Evolutionary conservation across 1,140 invertebrate genomes (phyloP), one percentile per base, ranked within the genome.

Genomic region (Drosophila hydei): DNA sequence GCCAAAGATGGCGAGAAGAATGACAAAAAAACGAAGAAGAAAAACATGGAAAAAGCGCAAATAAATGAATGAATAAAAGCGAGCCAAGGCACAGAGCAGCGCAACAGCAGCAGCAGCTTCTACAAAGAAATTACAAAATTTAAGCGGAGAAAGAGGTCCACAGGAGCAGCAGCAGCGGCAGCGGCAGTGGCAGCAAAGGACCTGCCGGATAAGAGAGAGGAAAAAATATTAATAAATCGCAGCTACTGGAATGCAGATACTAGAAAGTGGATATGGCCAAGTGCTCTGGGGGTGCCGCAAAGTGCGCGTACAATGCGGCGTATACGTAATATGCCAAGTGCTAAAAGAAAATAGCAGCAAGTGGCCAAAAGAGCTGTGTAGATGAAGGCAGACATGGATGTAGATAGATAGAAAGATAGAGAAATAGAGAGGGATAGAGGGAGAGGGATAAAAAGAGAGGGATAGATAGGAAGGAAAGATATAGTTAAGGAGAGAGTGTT

Each of bases 1-100:
- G 68, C 64, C 48, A 69, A 70, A 63, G 54, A 51, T 50, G 61
- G 55, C 25, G 33, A 12, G 2, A 18, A 58, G 30, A 38, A 55
- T 40, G 50, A 45, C 47, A 40, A 58, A 51, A 36, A 40, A 67
- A 70, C 47, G 72, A 63, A 59, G 69, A 79, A 79, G 80, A 61
- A 59, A 61, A 48, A 62, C 48, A 47, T 70, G 67, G 67, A 52
- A 75, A 75, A 75, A 64, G 83, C 78, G 78, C 83, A 88, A 88
- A 88, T 88, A 88, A 88, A 88, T 88, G 83, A 88, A 88, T 88
- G 83, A 83, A 88, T 88, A 88, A 88, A 87, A 83, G 72, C 83
- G 69, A 60, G 64, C 59, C 30, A 73, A 71, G 55, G 4, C 18
- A 19, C 7, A 16, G 11, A 21, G 9, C 19, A 56, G 64, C 19